phyloP scores from a whole-genome alignment of 2,888 invertebrate genomes.

The Drosophila flavopinicola region DNA sequence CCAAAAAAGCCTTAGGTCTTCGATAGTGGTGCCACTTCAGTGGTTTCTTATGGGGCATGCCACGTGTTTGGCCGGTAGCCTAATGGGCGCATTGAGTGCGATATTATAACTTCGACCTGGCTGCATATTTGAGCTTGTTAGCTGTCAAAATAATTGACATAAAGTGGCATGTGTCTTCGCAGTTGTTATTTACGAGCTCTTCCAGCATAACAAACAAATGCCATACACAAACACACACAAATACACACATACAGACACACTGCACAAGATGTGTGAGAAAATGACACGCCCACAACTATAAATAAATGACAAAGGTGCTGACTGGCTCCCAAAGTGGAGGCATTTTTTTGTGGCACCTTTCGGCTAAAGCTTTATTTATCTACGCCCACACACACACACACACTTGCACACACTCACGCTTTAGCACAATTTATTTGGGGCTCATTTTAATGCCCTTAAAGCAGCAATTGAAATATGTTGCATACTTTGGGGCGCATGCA shows the following conservation, averaged over 20 bases:
- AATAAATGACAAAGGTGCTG: slow-evolving; percentile 67
- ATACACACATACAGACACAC: background rate
- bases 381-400: slow-evolving; percentile 2
- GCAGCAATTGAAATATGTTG: slow-evolving; percentile 54
- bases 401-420: background rate
- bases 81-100: slow-evolving; percentile 41
- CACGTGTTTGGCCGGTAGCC: background rate
- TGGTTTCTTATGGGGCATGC: background rate
- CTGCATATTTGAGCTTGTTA: slow-evolving; percentile 71
- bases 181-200: slow-evolving; percentile 68
- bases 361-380: slow-evolving; percentile 16
- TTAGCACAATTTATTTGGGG: slow-evolving; percentile 53
- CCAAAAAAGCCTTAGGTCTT: background rate
- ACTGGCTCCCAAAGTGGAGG: slow-evolving; percentile 29
- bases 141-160: slow-evolving; percentile 78
- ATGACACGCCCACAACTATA: slow-evolving; percentile 59
- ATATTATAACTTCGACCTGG: slow-evolving; percentile 59
- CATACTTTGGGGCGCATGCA: slow-evolving; percentile 47
- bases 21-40: background rate
- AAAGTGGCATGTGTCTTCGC: slow-evolving; percentile 75
- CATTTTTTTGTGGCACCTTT: slow-evolving; percentile 35
- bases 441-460: slow-evolving; percentile 31
- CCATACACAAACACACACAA: slow-evolving; percentile 4
- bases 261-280: background rate
- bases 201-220: slow-evolving; percentile 29